Base-by-base conservation (phyloP, 2,888 invertebrate genomes). In the Lottia scabra region DNA sequence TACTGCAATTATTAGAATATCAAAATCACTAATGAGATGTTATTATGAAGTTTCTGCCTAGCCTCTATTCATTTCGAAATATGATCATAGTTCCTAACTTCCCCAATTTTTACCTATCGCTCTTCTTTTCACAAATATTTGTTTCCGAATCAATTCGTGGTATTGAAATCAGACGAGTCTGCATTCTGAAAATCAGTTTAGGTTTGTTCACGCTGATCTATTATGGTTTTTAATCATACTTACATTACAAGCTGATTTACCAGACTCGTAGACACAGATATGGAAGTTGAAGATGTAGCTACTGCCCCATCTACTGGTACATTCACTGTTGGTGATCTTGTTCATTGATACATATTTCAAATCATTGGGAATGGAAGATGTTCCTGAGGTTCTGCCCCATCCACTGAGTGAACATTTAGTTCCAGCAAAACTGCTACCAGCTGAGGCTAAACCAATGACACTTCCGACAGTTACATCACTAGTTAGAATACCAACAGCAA, bases 171-270 rank as follows among this genome's bases (percentile, higher is more conserved):
- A n/a, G n/a, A n/a, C n/a, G n/a, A n/a, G n/a, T n/a, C n/a, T n/a
- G n/a, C n/a, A n/a, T n/a, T n/a, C n/a, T n/a, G n/a, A n/a, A n/a
- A n/a, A n/a, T n/a, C n/a, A n/a, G n/a, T n/a, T n/a, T n/a, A n/a
- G n/a, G n/a, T n/a, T n/a, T n/a, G n/a, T n/a, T n/a, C n/a, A n/a
- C n/a, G n/a, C n/a, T n/a, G n/a, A n/a, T n/a, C n/a, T n/a, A n/a
- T n/a, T n/a, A n/a, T n/a, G n/a, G n/a, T 30, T 30, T 2, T 30
- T 5, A 38, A 38, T 38, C 30, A 15, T 15, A 71, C 79, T 70
- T 66, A 79, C 79, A 65, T 67, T 78, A 71, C 80, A 80, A 19
- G 76, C 75, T 10, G 78, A 74, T 12, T 72, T 77, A 16, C 77
- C 77, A 19, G 72, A 65, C 23, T 68, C 72, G 38, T 68, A 77